These are phyloP conservation scores for Rattus rattus DNA, from an alignment of 2,113 vertebrate genomes.

Conservation along the genomic window DNA sequence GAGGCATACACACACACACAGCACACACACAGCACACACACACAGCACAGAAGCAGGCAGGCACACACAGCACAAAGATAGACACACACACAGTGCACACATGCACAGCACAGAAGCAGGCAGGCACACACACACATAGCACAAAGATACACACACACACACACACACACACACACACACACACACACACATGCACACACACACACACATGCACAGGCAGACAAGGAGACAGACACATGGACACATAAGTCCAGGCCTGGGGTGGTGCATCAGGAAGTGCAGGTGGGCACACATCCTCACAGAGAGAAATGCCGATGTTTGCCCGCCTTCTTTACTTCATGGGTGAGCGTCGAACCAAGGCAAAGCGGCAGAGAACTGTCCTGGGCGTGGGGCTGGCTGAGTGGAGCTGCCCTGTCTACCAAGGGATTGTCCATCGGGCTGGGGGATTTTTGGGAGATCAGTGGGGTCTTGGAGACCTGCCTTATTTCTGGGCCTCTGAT, in stretches of 20 bases:
- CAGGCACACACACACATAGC: background rate
- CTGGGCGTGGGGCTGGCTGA: background rate
- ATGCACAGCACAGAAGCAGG: background rate
- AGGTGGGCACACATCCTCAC: background rate
- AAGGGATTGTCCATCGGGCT: too few species aligned
- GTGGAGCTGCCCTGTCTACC: background rate
- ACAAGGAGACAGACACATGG: background rate
- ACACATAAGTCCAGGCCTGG: background rate
- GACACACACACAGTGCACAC: background rate
- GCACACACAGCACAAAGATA: background rate
- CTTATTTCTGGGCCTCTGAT: background rate
- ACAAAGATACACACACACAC: background rate
- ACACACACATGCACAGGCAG: background rate
- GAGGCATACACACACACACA: background rate
- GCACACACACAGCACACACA: background rate
- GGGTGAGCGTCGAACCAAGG: background rate
- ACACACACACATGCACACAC: background rate
- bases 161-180: background rate
- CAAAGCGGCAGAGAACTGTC: rapidly evolving
- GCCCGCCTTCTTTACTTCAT: background rate
- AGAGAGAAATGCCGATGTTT: background rate
- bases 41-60: too few species aligned
- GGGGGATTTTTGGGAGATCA: background rate
- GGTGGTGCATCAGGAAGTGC: background rate
- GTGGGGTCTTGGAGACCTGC: background rate